These are phyloP conservation scores for Tapirus indicus DNA, from an alignment of 2,797 vertebrate species.

Conservation along the genomic window DNA sequence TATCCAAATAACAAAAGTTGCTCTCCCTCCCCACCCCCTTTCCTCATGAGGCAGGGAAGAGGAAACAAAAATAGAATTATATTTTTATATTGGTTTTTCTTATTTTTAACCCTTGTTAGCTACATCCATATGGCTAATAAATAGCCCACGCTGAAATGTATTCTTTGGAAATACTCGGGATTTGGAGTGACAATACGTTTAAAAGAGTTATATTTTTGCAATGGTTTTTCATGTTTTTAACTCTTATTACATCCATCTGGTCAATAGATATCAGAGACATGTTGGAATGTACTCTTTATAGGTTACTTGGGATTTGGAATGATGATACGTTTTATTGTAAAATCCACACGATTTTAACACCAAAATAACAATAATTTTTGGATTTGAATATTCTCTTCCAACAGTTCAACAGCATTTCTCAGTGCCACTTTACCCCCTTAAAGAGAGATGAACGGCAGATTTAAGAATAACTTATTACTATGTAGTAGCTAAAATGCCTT, in stretches of 20 bases:
- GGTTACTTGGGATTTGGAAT: constrained; percentile 39
- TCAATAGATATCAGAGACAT: constrained; percentile 61
- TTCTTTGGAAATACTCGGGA: constrained; percentile 50
- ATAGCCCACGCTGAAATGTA: constrained; percentile 50
- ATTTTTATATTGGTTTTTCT: constrained; percentile 84
- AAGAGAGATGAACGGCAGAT: constrained; percentile 59
- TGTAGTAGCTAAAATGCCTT: constrained; percentile 36
- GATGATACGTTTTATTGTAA: constrained; percentile 61
- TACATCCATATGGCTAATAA: constrained; percentile 50
- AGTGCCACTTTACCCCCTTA: constrained; percentile 33
- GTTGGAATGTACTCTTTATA: constrained; percentile 39
- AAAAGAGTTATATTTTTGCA: constrained; percentile 57
- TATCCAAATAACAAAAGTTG: constrained; percentile 84
- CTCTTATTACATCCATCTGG: constrained; percentile 37
- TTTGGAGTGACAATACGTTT: constrained; percentile 46
- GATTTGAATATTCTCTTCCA: constrained; percentile 55
- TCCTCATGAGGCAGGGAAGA: constrained; percentile 82
- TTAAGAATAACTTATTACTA: constrained; percentile 59
- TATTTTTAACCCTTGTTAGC: constrained; percentile 76
- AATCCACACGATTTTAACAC: constrained; percentile 56
- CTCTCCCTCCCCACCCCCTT: constrained; percentile 70
- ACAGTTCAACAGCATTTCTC: constrained; percentile 32
- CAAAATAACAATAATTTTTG: constrained; percentile 64
- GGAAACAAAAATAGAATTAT: constrained; percentile 86
- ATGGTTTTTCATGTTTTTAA: constrained; percentile 49